Evolutionary conservation across 2,113 vertebrate species (phyloP), one percentile per base, ranked within the genome.

Genomic region (Rafetus swinhoei): DNA sequence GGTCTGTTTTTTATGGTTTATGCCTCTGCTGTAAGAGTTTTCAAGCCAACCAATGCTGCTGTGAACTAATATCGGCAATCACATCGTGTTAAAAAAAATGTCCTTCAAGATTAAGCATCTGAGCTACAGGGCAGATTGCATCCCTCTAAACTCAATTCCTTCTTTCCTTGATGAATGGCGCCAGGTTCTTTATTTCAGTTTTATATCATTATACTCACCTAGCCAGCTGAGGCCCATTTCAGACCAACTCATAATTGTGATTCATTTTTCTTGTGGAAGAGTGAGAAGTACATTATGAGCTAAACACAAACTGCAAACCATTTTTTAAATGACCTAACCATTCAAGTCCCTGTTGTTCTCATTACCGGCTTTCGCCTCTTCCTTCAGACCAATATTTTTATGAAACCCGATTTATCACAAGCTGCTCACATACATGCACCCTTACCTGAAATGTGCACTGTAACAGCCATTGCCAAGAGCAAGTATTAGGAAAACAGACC

Each of bases 151-250:
- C 82, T 95, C 95, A 93, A 92, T 96, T 97, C 86, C 76, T 92
- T 35, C 86, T 81, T 79, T 82, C 72, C 45, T 81, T 96, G 95
- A 97, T 94, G n/a, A 95, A 96, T 94, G 87, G 60, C 89, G 95
- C 87, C 90, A 84, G 56, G 91, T 88, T 0, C 86, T 95, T 95
- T 82, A 91, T 97, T 97, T 97, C 89, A 80, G 24, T 90, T 97
- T 97, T 89, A 92, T 95, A 84, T 91, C 92, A 82, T 95, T 95
- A 95, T 82, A 85, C 54, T 1, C 2, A 94, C 81, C 81, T 84
- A 81, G 87, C 81, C 50, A 11, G 82, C 94, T 90, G 87, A 93
- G 89, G 79, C 54, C 57, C 57, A 84, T 92, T 96, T 91, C 82
- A 89, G 94, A 86, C 76, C 57, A 91, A 79, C 86, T 85, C 50